These are phyloP conservation scores for Strigamia maritima DNA, from an alignment of 2,888 invertebrate genomes.

Conservation along the genomic window DNA sequence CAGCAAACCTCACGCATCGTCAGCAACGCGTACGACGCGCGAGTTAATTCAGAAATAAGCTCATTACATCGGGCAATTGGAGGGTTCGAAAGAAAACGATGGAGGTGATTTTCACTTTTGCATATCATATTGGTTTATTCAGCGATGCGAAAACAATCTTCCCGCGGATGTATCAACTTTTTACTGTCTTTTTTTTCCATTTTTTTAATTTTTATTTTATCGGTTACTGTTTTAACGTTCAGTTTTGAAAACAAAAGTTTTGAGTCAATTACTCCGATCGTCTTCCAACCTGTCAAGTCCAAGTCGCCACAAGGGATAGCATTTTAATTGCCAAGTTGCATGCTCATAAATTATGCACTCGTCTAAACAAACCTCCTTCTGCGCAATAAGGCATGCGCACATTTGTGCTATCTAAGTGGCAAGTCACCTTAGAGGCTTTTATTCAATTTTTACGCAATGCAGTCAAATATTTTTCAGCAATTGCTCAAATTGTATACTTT, in stretches of 20 bases:
- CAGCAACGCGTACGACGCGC: conserved; percentile 9
- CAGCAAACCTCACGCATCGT: conserved; percentile 20
- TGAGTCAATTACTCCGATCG: conserved; percentile 3
- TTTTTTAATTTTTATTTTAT: not conserved
- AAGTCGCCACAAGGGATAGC: conserved; percentile 18
- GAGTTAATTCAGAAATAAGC: conserved; percentile 23
- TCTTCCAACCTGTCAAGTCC: conserved; percentile 6
- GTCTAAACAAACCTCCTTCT: conserved; percentile 10
- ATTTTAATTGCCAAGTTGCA: conserved; percentile 19
- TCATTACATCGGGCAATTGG: conserved; percentile 19
- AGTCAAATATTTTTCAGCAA: conserved; percentile 9
- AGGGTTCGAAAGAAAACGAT: conserved; percentile 16
- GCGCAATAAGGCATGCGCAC: not conserved
- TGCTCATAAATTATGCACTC: conserved; percentile 15
- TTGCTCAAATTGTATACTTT: conserved; percentile 1
- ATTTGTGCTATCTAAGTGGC: not conserved
- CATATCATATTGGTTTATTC: conserved; percentile 21
- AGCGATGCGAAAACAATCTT: conserved; percentile 15
- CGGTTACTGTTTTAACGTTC: not conserved
- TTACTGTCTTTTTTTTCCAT: not conserved
- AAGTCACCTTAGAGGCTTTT: not conserved
- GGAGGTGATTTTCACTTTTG: conserved; percentile 6
- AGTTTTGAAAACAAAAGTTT: not conserved
- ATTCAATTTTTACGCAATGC: not conserved
- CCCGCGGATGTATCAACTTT: not conserved